A percentile compares a stretch with the other conserved stretches of the same genome.
Conservation (phyloP, 2,113 vertebrate species). For the Microcebus jonahi region DNA sequence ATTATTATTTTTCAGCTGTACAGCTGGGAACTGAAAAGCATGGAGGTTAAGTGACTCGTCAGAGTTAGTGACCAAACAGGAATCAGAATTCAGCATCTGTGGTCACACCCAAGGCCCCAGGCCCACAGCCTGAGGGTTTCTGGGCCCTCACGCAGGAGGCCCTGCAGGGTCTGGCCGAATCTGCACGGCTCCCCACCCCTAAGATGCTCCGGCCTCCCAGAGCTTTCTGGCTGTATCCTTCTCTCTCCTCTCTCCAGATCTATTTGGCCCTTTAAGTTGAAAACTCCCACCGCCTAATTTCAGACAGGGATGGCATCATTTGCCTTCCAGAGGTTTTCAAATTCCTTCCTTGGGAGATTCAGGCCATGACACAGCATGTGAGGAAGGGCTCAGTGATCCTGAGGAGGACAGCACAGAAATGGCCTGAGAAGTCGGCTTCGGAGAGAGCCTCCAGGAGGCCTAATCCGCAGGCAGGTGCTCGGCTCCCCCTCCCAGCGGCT, state of each 20-base stretch:
- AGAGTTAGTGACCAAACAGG: background rate
- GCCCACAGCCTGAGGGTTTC: background rate
- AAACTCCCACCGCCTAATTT: background rate
- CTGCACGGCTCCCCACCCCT: accelerated
- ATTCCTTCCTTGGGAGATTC: background rate
- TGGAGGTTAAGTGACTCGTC: background rate
- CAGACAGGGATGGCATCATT: background rate
- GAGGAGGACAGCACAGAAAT: background rate
- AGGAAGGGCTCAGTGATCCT: accelerated
- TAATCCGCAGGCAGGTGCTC: accelerated
- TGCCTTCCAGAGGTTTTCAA: background rate
- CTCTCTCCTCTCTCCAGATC: background rate
- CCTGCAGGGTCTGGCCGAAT: no score
- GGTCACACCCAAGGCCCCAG: accelerated
- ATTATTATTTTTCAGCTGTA: slow-evolving; percentile 2
- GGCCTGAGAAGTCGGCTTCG: accelerated
- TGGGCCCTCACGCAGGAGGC: background rate
- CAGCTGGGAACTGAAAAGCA: background rate
- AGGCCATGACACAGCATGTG: accelerated
- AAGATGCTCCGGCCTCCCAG: background rate
- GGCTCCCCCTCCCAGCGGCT: background rate
- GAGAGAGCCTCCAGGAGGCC: background rate
- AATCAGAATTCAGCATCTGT: background rate
- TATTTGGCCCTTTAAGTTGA: background rate
- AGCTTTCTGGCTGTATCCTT: no score